Conservation (phyloP, 2,797 vertebrate genomes). For the Pagetopsis macropterus region DNA sequence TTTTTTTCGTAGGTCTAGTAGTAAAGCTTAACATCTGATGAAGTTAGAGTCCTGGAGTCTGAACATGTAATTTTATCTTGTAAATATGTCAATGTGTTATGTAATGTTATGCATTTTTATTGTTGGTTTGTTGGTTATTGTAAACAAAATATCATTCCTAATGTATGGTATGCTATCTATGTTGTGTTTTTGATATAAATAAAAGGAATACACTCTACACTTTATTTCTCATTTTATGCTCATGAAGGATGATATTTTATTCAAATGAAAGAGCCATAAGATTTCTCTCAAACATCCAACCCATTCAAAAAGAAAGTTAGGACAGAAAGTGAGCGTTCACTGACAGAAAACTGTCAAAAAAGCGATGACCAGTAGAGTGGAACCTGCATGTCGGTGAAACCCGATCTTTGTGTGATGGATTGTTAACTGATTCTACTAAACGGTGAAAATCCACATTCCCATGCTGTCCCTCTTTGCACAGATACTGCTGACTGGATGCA, state of each 20-base stretch:
- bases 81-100: conserved; percentile 68
- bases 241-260: neutral
- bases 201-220: conserved; percentile 56
- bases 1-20: conserved; percentile 10
- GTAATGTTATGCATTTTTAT: conserved; percentile 64
- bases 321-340: conserved; percentile 21
- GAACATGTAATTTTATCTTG: conserved; percentile 46
- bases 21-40: conserved; percentile 25
- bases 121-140: conserved; percentile 59
- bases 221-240: conserved; percentile 22
- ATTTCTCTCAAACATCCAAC: neutral
- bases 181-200: conserved; percentile 79
- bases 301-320: neutral
- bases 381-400: conserved; percentile 76
- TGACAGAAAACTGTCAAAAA: conserved; percentile 68
- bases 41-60: conserved; percentile 32
- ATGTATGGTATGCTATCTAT: conserved; percentile 46
- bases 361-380: conserved; percentile 69
- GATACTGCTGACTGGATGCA: conserved; percentile 68
- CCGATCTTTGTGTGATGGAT: conserved; percentile 79
- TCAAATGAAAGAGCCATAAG: fast-evolving
- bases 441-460: conserved; percentile 74
- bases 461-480: conserved; percentile 52
- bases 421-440: conserved; percentile 77
- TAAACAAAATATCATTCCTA: conserved; percentile 45